A percentile compares a stretch with the other conserved stretches of the same genome.
phyloP scores from a whole-genome alignment of 1,140 invertebrate genomes.

The Lasaia peninsularis region DNA sequence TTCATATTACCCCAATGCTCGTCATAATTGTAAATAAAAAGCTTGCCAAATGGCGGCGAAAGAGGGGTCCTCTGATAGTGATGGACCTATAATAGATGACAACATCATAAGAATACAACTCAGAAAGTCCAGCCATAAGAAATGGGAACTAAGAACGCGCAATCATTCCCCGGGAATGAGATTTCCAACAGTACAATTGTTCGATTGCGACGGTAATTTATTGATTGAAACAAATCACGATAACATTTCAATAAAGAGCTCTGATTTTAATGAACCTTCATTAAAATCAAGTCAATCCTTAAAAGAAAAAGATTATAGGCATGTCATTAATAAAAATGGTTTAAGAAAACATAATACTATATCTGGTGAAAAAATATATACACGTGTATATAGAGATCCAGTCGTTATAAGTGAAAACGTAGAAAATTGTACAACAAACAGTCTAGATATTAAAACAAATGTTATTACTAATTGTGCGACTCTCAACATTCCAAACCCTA shows the following conservation, averaged over 20 bases:
- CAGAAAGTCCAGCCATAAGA: conserved; percentile 61
- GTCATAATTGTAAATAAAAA: conserved; percentile 30
- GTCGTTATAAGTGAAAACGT: conserved; percentile 29
- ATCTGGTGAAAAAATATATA: conserved; percentile 66
- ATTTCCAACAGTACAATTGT: conserved; percentile 74
- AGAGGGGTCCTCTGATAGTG: conserved; percentile 58
- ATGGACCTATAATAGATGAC: conserved; percentile 68
- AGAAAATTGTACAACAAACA: background rate
- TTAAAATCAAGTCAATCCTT: conserved; percentile 59
- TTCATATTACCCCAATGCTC: conserved; percentile 22
- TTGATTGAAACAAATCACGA: conserved; percentile 75
- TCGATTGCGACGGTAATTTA: conserved; percentile 75
- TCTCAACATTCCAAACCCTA: conserved; percentile 62
- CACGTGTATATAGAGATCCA: conserved; percentile 54
- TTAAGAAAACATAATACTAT: conserved; percentile 68
- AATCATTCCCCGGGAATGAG: conserved; percentile 65
- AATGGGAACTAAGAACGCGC: conserved; percentile 72
- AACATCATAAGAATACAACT: conserved; percentile 75
- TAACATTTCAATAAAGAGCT: conserved; percentile 72
- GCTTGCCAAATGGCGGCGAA: conserved; percentile 52
- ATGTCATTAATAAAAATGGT: conserved; percentile 46
- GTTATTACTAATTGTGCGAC: background rate
- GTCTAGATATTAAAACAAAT: conserved; percentile 13
- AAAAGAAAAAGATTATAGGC: conserved; percentile 59
- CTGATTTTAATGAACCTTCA: conserved; percentile 43